Evolutionary conservation across 2,113 vertebrate species (phyloP).

Genomic region (Nibea albiflora): DNA sequence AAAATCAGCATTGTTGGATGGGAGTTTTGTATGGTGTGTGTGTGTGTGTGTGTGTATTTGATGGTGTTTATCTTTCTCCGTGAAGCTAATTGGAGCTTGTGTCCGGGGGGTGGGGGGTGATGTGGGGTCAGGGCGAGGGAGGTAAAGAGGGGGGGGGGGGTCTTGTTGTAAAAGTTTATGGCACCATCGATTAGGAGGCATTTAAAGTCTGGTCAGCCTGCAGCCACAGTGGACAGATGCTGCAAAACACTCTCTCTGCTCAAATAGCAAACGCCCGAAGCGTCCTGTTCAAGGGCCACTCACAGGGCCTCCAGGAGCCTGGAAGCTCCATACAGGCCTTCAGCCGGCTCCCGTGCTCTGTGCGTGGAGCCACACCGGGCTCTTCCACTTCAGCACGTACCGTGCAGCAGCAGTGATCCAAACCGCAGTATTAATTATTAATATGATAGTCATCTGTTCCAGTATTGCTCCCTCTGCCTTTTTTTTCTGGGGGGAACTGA

Average conservation of each 20-base stretch:
- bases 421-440: constrained; percentile 84
- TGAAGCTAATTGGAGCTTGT: constrained; percentile 86
- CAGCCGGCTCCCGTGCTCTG: background rate
- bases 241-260: constrained; percentile 18
- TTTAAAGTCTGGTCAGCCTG: constrained; percentile 77
- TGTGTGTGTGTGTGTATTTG: background rate
- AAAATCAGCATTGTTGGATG: background rate
- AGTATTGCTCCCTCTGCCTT: constrained; percentile 42
- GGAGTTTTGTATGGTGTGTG: background rate
- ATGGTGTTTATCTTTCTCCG: constrained; percentile 58
- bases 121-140: constrained; percentile 71
- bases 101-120: constrained; percentile 61
- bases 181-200: constrained; percentile 88
- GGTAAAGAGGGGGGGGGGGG: constrained; percentile 77
- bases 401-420: constrained; percentile 73
- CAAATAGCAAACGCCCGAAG: constrained; percentile 37
- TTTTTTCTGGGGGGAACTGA: constrained; percentile 61
- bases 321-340: background rate
- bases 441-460: constrained; percentile 79
- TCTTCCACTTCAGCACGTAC: constrained; percentile 48
- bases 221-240: constrained; percentile 47
- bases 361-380: background rate
- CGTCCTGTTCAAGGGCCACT: constrained; percentile 46
- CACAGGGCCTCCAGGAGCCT: constrained; percentile 1
- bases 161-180: constrained; percentile 90